phyloP scores from a whole-genome alignment of 2,888 invertebrate species.

The Andrena hattorfiana region DNA sequence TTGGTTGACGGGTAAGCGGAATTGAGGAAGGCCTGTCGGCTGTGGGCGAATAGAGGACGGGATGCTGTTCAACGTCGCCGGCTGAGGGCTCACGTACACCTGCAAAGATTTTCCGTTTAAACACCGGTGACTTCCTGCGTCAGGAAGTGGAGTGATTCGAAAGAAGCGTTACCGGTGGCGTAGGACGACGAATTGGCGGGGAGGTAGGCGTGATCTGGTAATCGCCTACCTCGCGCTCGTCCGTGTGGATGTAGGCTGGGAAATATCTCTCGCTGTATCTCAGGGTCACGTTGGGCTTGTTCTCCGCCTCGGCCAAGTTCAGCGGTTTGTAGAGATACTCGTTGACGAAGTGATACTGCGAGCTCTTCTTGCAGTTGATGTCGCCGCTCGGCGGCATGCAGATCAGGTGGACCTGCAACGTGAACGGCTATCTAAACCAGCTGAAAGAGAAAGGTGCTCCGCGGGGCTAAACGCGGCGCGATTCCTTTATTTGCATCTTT shows the following conservation, averaged over 20 bases:
- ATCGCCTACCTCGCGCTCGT: conserved; percentile 81
- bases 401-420: conserved; percentile 92
- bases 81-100: conserved; percentile 80
- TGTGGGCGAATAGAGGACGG: conserved; percentile 81
- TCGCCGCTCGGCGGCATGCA: conserved; percentile 97
- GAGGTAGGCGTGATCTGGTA: conserved; percentile 78
- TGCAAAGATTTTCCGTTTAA: conserved; percentile 23
- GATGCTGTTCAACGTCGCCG: conserved; percentile 82
- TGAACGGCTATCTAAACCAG: neutral
- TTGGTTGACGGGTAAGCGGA: conserved; percentile 87
- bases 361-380: conserved; percentile 95
- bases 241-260: conserved; percentile 90
- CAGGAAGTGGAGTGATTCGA: neutral
- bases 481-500: conserved; percentile 36
- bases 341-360: conserved; percentile 96
- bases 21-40: conserved; percentile 80
- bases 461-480: neutral
- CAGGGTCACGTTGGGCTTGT: conserved; percentile 91
- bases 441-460: conserved; percentile 53
- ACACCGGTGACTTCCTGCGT: neutral
- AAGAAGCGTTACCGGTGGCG: conserved; percentile 62
- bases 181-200: conserved; percentile 79
- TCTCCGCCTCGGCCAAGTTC: conserved; percentile 93
- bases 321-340: conserved; percentile 96
- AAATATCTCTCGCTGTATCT: conserved; percentile 94